These are phyloP conservation scores for Epinotia nisella DNA, from an alignment of 2,888 invertebrate genomes.

Conservation along the genomic window DNA sequence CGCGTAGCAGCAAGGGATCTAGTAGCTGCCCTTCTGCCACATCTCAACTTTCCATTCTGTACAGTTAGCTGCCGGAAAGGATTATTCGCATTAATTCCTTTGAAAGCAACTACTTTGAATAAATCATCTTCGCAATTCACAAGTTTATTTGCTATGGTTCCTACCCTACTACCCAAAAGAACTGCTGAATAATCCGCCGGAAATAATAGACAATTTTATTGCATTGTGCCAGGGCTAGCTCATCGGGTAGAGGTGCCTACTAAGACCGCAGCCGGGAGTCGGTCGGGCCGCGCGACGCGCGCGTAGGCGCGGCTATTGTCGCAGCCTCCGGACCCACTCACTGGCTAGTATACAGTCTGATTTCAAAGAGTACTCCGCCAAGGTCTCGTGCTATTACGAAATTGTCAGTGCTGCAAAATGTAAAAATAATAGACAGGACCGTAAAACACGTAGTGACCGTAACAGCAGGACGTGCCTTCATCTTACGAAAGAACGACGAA, in stretches of 20 bases:
- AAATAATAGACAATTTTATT: too few species aligned
- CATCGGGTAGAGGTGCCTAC: too few species aligned
- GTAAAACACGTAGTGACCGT: conserved; percentile 60
- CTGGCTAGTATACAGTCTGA: conserved; percentile 49
- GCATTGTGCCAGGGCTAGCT: too few species aligned
- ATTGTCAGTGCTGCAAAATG: conserved; percentile 62
- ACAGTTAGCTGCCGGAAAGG: not conserved
- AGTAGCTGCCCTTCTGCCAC: too few species aligned
- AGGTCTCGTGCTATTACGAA: conserved; percentile 62
- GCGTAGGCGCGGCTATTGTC: conserved; percentile 44
- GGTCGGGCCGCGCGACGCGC: not conserved
- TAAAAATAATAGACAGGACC: conserved; percentile 64
- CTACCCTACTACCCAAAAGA: too few species aligned
- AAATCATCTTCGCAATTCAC: too few species aligned
- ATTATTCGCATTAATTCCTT: too few species aligned
- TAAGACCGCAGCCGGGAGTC: not conserved
- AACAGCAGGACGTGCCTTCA: conserved; percentile 60
- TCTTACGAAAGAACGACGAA: conserved; percentile 57
- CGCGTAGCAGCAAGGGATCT: too few species aligned
- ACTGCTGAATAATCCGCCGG: too few species aligned
- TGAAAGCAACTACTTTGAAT: too few species aligned
- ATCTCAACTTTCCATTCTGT: too few species aligned
- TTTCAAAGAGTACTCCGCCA: conserved; percentile 55
- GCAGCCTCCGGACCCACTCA: conserved; percentile 48
- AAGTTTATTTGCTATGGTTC: too few species aligned